A percentile compares a stretch with the other conserved stretches of the same genome.
phyloP scores from a whole-genome alignment of 64 coral and sea anemone species.

The Acropora tenuis region DNA sequence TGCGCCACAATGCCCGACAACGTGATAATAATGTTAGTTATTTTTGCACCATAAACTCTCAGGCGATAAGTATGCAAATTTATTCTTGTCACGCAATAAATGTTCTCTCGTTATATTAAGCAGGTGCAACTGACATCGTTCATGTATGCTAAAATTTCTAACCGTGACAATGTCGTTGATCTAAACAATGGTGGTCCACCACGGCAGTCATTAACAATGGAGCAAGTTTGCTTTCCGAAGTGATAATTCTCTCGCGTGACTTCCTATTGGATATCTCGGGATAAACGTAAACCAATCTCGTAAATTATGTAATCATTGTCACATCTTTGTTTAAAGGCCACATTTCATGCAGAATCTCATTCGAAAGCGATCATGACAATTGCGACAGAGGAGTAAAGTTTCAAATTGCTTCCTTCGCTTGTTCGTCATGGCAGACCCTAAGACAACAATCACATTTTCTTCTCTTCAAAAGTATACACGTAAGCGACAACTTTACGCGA shows the following conservation, averaged over 20 bases:
- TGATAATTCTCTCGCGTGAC: background rate
- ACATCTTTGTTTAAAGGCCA: slow-evolving; percentile 7
- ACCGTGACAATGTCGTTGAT: background rate
- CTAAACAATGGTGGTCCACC: slow-evolving; percentile 30
- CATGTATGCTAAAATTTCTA: background rate
- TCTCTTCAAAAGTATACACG: slow-evolving; percentile 90
- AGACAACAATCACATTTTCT: slow-evolving; percentile 15
- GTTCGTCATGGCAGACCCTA: slow-evolving; percentile 12
- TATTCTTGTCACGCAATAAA: background rate
- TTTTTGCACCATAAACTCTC: background rate
- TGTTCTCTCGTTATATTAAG: background rate
- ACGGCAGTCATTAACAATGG: slow-evolving; percentile 5
- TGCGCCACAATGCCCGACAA: too few relatives aligned
- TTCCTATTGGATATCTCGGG: slow-evolving; percentile 2
- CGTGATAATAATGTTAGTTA: too few relatives aligned
- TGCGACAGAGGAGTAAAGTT: background rate
- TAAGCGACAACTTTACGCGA: slow-evolving; percentile 70
- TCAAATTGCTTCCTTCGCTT: too few relatives aligned
- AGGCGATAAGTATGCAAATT: background rate
- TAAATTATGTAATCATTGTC: slow-evolving; percentile 32
- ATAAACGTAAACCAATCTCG: background rate
- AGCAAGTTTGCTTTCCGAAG: background rate
- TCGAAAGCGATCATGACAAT: background rate
- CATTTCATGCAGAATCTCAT: background rate
- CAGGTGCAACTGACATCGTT: background rate